Conservation (phyloP, 2,113 vertebrate genomes). For the Elgaria multicarinata region DNA sequence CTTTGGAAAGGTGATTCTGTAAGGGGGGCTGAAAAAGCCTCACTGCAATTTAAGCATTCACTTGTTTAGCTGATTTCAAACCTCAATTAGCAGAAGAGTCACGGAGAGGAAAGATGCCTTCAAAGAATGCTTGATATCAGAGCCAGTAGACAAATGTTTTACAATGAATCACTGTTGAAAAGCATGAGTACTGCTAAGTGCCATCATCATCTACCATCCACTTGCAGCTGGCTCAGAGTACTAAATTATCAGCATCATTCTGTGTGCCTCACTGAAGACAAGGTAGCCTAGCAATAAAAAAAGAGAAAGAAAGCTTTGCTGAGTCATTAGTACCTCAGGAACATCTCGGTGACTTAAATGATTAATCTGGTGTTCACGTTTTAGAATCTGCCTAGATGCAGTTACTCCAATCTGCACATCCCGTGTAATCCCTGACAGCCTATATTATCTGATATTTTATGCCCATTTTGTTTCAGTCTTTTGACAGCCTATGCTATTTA, state of each 20-base stretch:
- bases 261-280: background rate
- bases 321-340: background rate
- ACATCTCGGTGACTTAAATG: background rate
- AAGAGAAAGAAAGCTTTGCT: background rate
- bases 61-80: background rate
- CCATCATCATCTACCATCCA: background rate
- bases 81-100: background rate
- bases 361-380: too few relatives aligned
- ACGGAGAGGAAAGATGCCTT: background rate
- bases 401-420: too few relatives aligned
- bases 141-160: too few relatives aligned
- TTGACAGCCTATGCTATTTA: background rate
- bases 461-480: too few relatives aligned
- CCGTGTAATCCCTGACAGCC: too few relatives aligned
- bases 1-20: background rate
- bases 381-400: too few relatives aligned
- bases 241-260: background rate
- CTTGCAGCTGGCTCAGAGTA: background rate
- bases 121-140: too few relatives aligned
- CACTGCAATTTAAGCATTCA: slow-evolving; percentile 9
- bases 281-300: background rate
- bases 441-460: too few relatives aligned
- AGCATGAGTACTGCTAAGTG: slow-evolving; percentile 4
- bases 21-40: background rate
- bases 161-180: too few relatives aligned